Evolutionary conservation across 1,140 invertebrate species (phyloP).

Genomic region (Drosophila pachea): DNA sequence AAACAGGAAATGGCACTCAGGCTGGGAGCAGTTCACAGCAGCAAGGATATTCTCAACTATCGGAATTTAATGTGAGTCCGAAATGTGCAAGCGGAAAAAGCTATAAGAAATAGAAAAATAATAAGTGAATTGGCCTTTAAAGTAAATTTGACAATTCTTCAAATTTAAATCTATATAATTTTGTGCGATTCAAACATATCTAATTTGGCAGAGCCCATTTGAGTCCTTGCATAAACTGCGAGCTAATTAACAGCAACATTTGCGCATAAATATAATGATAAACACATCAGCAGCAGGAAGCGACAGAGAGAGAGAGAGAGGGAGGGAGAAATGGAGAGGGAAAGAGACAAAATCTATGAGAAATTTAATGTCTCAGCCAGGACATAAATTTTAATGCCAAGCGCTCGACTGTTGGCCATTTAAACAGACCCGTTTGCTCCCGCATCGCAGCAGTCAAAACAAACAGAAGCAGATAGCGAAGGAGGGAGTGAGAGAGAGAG

Average conservation of each 20-base stretch:
- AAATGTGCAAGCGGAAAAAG: too few relatives aligned
- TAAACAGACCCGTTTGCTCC: slow-evolving; percentile 12
- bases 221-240: slow-evolving; percentile 36
- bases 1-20: too few relatives aligned
- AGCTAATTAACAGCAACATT: slow-evolving; percentile 54
- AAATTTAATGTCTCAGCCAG: slow-evolving; percentile 44
- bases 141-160: too few relatives aligned
- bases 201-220: slow-evolving; percentile 5
- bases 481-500: slow-evolving; percentile 2
- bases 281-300: slow-evolving; percentile 56
- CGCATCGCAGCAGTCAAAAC: slow-evolving; percentile 54
- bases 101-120: too few relatives aligned
- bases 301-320: neutral
- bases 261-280: slow-evolving; percentile 56
- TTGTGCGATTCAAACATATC: too few relatives aligned
- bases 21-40: too few relatives aligned
- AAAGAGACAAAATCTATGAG: slow-evolving; percentile 42
- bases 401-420: slow-evolving; percentile 18
- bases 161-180: too few relatives aligned
- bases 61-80: too few relatives aligned
- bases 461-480: slow-evolving; percentile 32
- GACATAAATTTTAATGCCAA: slow-evolving; percentile 66
- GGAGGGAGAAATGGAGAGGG: neutral
- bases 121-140: too few relatives aligned
- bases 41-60: too few relatives aligned